Conservation (phyloP, 2,888 invertebrate species). For the Seira musarum region DNA sequence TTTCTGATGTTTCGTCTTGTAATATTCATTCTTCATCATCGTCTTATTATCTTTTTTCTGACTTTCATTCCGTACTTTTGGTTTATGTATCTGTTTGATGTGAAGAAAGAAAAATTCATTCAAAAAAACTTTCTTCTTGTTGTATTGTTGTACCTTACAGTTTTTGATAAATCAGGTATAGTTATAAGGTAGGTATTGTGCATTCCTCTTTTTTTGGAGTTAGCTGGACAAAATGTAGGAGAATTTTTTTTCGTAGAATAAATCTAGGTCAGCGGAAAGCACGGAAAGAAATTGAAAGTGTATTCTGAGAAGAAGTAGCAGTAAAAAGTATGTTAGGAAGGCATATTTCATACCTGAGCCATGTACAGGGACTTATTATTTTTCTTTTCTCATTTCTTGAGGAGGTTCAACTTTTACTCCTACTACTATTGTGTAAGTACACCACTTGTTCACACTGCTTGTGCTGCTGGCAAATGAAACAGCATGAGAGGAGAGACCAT, state of each 20-base stretch:
- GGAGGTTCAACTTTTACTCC: background rate
- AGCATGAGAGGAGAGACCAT: constrained; percentile 33
- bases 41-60: constrained; percentile 7
- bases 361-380: background rate
- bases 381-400: constrained; percentile 4
- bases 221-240: background rate
- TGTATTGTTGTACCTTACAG: background rate
- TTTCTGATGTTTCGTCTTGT: constrained; percentile 8
- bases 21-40: constrained; percentile 12
- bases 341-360: constrained; percentile 9
- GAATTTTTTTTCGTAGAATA: background rate
- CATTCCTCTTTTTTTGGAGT: background rate
- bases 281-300: constrained; percentile 46
- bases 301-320: background rate
- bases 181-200: too few species aligned
- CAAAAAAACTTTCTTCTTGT: background rate
- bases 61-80: constrained; percentile 9
- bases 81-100: background rate
- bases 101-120: constrained; percentile 1
- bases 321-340: constrained; percentile 20
- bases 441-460: background rate
- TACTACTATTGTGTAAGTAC: background rate
- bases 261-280: constrained; percentile 49
- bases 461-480: constrained; percentile 13
- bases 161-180: too few species aligned